phyloP scores from a whole-genome alignment of 1,140 invertebrate genomes.

The Hylyphantes graminicola region DNA sequence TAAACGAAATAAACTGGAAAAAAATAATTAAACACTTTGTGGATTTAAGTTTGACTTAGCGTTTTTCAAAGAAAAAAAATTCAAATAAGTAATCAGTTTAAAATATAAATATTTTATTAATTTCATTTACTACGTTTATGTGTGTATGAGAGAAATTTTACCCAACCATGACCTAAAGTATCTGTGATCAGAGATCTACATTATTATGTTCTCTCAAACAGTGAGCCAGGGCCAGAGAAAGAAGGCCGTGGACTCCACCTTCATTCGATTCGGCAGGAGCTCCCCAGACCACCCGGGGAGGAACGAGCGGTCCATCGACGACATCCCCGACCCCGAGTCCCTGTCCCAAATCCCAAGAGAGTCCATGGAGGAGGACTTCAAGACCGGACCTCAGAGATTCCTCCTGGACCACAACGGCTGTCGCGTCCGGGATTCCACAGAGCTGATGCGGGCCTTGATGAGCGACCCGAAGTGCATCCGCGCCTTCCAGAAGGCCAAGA shows the following conservation, averaged over 20 bases:
- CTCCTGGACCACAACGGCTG: slow-evolving; percentile 44
- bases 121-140: too few species aligned
- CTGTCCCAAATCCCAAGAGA: neutral
- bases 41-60: too few species aligned
- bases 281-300: neutral
- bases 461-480: slow-evolving; percentile 37
- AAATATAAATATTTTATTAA: too few species aligned
- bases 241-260: slow-evolving; percentile 53
- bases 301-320: neutral
- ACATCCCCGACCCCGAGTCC: neutral
- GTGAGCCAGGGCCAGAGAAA: slow-evolving; percentile 44
- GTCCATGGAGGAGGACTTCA: neutral
- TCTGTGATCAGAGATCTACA: too few species aligned
- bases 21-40: too few species aligned
- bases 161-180: too few species aligned
- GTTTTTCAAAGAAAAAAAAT: too few species aligned
- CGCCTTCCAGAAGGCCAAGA: slow-evolving; percentile 44
- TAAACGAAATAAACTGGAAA: too few species aligned
- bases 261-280: slow-evolving; percentile 50
- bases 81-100: too few species aligned
- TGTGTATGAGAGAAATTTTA: too few species aligned
- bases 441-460: slow-evolving; percentile 34
- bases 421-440: neutral
- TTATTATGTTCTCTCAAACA: neutral
- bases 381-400: neutral